These are phyloP conservation scores for Danaus melanippus DNA, from an alignment of 1,140 invertebrate species.

Conservation along the genomic window DNA sequence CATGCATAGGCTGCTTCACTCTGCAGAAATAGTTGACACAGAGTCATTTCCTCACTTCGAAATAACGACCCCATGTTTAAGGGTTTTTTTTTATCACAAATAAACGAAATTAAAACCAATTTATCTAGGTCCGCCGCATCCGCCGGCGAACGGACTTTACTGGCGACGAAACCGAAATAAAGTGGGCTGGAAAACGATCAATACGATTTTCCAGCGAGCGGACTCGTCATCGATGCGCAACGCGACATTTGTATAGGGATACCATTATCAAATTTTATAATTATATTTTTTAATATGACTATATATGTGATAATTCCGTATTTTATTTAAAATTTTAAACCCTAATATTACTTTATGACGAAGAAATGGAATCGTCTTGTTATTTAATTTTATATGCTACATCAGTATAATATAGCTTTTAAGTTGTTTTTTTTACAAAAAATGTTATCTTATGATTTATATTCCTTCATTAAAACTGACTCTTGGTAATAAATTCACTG, in stretches of 20 bases:
- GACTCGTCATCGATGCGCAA: constrained; percentile 45
- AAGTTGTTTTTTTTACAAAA: too few relatives aligned
- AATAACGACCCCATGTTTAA: constrained; percentile 84
- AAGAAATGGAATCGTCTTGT: too few relatives aligned
- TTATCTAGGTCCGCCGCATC: constrained; percentile 45
- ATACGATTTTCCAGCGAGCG: constrained; percentile 33
- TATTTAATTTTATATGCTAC: too few relatives aligned
- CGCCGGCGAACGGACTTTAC: constrained; percentile 55
- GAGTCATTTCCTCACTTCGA: constrained; percentile 93
- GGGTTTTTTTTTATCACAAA: constrained; percentile 37
- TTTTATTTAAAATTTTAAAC: too few relatives aligned
- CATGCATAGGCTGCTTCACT: constrained; percentile 95
- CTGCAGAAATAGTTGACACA: constrained; percentile 93
- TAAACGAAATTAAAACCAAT: constrained; percentile 39
- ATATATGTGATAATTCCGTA: too few relatives aligned
- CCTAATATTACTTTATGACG: too few relatives aligned
- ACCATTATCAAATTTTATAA: constrained; percentile 15
- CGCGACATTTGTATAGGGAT: constrained; percentile 31
- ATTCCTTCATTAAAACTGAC: too few relatives aligned
- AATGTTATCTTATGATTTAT: too few relatives aligned
- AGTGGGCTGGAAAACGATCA: constrained; percentile 41
- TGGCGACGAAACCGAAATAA: constrained; percentile 58
- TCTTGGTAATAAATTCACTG: too few relatives aligned
- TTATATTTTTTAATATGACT: too few relatives aligned
- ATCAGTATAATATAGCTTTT: too few relatives aligned